phyloP scores from a whole-genome alignment of 2,888 invertebrate genomes.

The Calameuta filiformis region DNA sequence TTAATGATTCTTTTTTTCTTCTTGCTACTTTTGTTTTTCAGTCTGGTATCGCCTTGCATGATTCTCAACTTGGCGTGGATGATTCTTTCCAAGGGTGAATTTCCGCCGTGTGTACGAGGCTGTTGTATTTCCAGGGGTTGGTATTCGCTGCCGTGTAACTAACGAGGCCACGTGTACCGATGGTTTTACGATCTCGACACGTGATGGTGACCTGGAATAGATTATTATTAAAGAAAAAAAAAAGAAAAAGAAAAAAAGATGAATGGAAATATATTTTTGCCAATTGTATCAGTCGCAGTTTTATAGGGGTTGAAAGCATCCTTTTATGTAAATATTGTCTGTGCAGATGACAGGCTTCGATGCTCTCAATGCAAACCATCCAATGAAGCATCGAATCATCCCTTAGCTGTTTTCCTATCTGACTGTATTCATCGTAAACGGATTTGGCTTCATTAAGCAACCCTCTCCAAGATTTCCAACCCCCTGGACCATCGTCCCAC shows the following conservation, averaged over 20 bases:
- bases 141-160: not conserved
- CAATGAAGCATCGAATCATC: constrained; percentile 55
- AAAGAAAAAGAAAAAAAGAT: not conserved
- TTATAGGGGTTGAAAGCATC: not conserved
- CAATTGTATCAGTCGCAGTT: not conserved
- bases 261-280: not conserved
- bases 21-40: constrained; percentile 3
- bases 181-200: not conserved
- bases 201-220: not conserved
- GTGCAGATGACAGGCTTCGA: not conserved
- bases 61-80: constrained; percentile 2
- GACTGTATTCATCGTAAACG: constrained; percentile 61
- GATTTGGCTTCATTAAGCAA: constrained; percentile 64
- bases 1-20: constrained; percentile 7
- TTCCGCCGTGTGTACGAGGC: not conserved
- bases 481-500: constrained; percentile 36
- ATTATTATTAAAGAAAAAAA: not conserved
- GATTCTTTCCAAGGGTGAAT: not conserved
- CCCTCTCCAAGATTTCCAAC: constrained; percentile 40
- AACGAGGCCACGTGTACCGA: not conserved
- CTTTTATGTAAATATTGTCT: not conserved
- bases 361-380: constrained; percentile 51
- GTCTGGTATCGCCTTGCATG: constrained; percentile 2
- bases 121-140: not conserved
- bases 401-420: constrained; percentile 33